Base-by-base conservation (phyloP, 2,113 vertebrate genomes). In the Chaetodon auriga region DNA sequence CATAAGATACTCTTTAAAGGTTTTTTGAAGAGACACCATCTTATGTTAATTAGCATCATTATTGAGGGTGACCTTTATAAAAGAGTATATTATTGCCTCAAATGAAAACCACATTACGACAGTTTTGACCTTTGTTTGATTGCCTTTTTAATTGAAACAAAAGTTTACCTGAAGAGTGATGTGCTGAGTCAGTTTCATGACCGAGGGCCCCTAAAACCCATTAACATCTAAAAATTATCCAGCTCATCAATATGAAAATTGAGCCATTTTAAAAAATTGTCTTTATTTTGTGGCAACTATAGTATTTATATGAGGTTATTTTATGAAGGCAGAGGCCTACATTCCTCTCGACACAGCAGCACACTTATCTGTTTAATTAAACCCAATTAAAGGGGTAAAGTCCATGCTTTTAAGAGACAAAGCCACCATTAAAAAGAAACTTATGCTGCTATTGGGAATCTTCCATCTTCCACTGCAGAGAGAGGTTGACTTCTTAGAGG, bases 31-130 rank as follows among this genome's bases (percentile, higher is more conserved):
- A 71, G 35, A 75, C 77, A 41, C 51, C 2, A 18, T 30, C 5
- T 45, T 51, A 36, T 78, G 69, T 41, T 88, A 83, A 87, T 89
- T 73, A 71, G 61, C 38, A 57, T 87, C 70, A 65, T 85, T 80
- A 83, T 73, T 16, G 2, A 43, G n/a, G 6, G 21, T 81, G 84
- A 88, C 88, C 80, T 88, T 75, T 68, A 63, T 53, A 0, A 65
- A 86, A 58, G 62, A 41, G 36, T 72, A 36, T 69, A 71, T 76
- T 81, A 63, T 86, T 61, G 57, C 51, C 57, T 79, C 16, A 45
- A 83, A 81, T 87, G 61, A 76, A 84, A 87, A 3, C 5, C 30
- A 58, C 35, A 46, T 69, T 53, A 68, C 25, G 54, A 43, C 35
- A 54, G 7, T 69, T 81, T 70, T 75, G 64, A 46, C 57, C 61